phyloP scores from a whole-genome alignment of 2,113 vertebrate genomes.

The Motacilla alba region DNA sequence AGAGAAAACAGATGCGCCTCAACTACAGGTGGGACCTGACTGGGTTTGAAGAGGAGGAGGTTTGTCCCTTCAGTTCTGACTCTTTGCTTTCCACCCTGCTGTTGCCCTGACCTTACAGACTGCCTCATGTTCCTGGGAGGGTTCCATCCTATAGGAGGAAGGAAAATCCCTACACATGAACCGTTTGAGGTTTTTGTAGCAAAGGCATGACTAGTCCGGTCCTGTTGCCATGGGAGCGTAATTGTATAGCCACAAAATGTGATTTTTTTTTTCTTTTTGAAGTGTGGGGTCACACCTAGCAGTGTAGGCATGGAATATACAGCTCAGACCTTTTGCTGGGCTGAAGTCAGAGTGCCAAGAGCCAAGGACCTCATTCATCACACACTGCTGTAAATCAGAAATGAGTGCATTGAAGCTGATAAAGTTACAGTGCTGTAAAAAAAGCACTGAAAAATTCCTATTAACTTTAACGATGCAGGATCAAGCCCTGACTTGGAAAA shows the following conservation, averaged over 20 bases:
- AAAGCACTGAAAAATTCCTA: neutral
- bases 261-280: neutral
- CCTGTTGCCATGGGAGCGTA: neutral
- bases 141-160: neutral
- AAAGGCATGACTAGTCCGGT: neutral
- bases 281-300: constrained; percentile 1
- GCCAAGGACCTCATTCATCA: neutral
- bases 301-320: neutral
- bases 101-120: neutral
- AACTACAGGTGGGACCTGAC: constrained; percentile 97
- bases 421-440: neutral
- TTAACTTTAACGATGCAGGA: neutral
- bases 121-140: neutral
- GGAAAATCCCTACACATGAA: neutral
- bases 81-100: neutral
- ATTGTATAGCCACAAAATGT: neutral
- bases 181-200: neutral
- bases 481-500: constrained; percentile 17
- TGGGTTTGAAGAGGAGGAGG: constrained; percentile 92
- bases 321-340: constrained; percentile 10
- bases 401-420: neutral
- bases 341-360: constrained; percentile 5
- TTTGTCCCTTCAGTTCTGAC: constrained; percentile 61
- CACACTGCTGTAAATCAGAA: constrained; percentile 10
- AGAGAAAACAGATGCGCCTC: constrained; percentile 95